phyloP scores from a whole-genome alignment of 2,113 vertebrate genomes.

The Microtus ochrogaster region DNA sequence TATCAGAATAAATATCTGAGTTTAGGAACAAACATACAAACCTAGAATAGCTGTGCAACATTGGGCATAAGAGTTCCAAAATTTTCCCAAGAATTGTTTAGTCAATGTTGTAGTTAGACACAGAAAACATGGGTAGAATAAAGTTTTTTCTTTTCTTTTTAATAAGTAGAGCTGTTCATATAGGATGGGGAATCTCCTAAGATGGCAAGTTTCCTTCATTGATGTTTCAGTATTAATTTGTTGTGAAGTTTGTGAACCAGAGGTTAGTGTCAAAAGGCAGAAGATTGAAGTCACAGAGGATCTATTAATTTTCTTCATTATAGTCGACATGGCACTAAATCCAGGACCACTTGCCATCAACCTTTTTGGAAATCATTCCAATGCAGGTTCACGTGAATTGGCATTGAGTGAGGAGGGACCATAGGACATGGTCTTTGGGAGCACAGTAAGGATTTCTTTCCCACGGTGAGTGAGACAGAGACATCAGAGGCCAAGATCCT shows the following conservation, averaged over 20 bases:
- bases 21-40: neutral
- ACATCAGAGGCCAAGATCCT: constrained; percentile 44
- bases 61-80: neutral
- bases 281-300: neutral
- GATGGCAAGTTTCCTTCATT: neutral
- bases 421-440: neutral
- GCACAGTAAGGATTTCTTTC: constrained; percentile 48
- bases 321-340: neutral
- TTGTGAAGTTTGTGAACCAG: neutral
- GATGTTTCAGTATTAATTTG: neutral
- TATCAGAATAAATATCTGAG: neutral
- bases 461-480: neutral
- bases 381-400: neutral
- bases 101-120: no score
- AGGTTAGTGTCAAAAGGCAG: neutral
- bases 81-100: neutral
- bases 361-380: neutral
- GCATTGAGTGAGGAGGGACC: neutral
- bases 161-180: neutral
- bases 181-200: neutral
- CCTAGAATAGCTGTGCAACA: neutral
- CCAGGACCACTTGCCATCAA: neutral
- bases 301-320: neutral
- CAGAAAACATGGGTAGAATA: neutral
- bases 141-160: neutral